These are phyloP conservation scores for Spizella passerina DNA, from an alignment of 2,797 vertebrate genomes.

Conservation along the genomic window DNA sequence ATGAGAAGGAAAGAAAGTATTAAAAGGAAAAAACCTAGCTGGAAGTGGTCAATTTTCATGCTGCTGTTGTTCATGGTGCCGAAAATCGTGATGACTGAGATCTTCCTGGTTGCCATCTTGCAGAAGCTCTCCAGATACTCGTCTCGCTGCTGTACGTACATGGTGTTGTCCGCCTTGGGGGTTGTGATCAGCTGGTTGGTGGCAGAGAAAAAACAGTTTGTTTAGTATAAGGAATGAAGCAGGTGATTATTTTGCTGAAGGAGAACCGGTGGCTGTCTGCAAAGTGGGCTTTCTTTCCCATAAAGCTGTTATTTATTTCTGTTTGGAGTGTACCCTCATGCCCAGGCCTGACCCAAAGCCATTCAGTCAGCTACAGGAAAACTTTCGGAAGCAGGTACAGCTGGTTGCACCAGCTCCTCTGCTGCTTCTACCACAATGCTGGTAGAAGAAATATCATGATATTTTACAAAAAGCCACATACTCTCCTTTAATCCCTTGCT, in stretches of 20 bases:
- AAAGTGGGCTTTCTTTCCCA: background rate
- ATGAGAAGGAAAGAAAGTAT: background rate
- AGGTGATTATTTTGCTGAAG: background rate
- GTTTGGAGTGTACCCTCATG: background rate
- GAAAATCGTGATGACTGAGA: constrained; percentile 94
- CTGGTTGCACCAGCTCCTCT: background rate
- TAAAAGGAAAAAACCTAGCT: constrained; percentile 85
- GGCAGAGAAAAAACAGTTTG: constrained; percentile 37
- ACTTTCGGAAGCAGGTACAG: background rate
- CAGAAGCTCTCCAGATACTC: constrained; percentile 97
- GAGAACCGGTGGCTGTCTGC: background rate
- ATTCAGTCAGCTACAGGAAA: background rate
- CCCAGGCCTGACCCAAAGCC: background rate
- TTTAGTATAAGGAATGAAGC: constrained; percentile 12
- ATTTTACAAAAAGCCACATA: background rate
- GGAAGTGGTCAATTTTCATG: constrained; percentile 99
- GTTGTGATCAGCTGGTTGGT: constrained; percentile 89
- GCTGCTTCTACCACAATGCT: background rate
- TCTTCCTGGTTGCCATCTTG: constrained; percentile 96
- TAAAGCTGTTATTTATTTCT: background rate
- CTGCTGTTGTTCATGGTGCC: constrained; percentile 93
- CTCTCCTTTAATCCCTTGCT: background rate
- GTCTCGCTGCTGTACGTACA: constrained; percentile 94
- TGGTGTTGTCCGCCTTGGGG: constrained; percentile 86
- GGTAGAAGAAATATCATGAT: background rate